phyloP scores from a whole-genome alignment of 35 echinoderm and acorn worm species.

The Hemicentrotus pulcherrimus region DNA sequence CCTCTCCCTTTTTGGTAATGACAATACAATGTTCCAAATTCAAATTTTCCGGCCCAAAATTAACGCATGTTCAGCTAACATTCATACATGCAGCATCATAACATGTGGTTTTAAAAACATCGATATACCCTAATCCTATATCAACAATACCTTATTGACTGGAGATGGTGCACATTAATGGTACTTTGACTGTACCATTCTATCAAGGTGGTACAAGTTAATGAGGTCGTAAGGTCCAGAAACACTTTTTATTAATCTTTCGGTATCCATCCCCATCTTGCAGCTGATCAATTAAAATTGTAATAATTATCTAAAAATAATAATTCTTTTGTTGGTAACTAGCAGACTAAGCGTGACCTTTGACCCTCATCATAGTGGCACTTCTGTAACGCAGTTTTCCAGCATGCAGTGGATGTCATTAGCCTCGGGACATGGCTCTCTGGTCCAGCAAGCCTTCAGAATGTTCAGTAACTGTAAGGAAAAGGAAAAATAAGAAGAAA shows the following conservation, averaged over 20 bases:
- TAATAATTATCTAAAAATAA: background rate
- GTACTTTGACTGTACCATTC: background rate
- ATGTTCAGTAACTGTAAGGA: conserved; percentile 45
- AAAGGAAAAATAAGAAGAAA: background rate
- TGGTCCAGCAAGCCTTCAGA: conserved; percentile 58
- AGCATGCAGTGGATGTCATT: conserved; percentile 58
- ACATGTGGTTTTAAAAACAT: background rate
- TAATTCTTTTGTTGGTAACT: background rate
- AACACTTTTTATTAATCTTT: too few species aligned
- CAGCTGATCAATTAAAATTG: too few species aligned
- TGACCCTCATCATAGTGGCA: conserved; percentile 49
- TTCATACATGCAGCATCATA: background rate
- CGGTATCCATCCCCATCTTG: too few species aligned
- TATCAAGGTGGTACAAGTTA: background rate
- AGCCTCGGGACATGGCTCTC: conserved; percentile 51
- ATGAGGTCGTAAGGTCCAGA: background rate
- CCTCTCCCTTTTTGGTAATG: too few species aligned
- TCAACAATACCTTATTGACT: background rate
- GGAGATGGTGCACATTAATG: background rate
- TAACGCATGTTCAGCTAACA: background rate
- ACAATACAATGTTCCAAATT: background rate
- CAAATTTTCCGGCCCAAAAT: background rate
- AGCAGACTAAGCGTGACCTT: background rate
- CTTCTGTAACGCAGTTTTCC: conserved; percentile 70
- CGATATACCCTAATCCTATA: background rate